Base-by-base conservation (phyloP, 2,797 vertebrate species). In the Sternotherus odoratus region DNA sequence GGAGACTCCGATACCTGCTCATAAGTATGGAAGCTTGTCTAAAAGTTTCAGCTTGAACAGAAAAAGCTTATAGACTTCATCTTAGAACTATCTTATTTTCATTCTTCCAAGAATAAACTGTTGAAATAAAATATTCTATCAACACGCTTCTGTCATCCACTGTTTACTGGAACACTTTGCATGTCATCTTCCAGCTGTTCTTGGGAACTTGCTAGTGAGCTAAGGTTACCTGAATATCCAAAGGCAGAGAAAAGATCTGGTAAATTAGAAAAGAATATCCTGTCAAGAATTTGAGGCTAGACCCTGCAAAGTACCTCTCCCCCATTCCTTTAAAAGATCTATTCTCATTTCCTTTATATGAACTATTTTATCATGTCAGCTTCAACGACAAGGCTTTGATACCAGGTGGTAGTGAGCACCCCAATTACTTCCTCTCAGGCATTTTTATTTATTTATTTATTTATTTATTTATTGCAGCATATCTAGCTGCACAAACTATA, bases 171-270 rank as follows among this genome's bases (percentile, higher is more conserved):
- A 74, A 49, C 5, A 7, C 3, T 91, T 69, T 48, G 81, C 63
- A 77, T 13, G 48, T 23, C 1, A 1, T 12, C 94, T 11, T 30
- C n/a, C 43, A 39, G 21, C 85, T 79, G 81, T 12, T 48, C 72
- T 77, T 69, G 48, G 51, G 84, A 93, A 89, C 49, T 36, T 83
- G 88, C 89, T 88, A 94, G 57, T 54, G 79, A 82, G 69, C 88
- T n/a, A 63, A 2, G 28, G 36, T n/a, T 88, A 77, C 11, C 48
- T 56, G 46, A 13, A 83, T n/a, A 8, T 33, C 89, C 85, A 74
- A 48, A 74, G 43, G 6, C 4, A 75, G 24, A 46, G 39, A 74
- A 66, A 36, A 66, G 17, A 30, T 46, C 43, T 75, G 6, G 43
- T 69, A 19, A 39, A 63, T 87, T 75, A 85, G 69, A 88, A 92